A percentile compares a stretch with the other conserved stretches of the same genome.
Conservation (phyloP, 2,797 vertebrate genomes). For the Manis pentadactyla region DNA sequence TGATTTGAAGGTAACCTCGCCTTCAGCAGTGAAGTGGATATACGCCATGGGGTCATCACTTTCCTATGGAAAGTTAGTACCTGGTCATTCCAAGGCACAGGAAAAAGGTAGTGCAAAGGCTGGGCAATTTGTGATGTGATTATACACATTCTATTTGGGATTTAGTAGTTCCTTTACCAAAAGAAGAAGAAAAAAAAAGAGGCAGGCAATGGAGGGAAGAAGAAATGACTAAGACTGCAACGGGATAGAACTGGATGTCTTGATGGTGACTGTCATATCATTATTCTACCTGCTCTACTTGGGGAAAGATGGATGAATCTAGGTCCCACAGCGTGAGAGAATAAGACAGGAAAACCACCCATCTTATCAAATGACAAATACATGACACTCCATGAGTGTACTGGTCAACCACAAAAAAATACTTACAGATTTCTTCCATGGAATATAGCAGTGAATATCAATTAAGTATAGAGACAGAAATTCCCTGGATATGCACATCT, state of each 20-base stretch:
- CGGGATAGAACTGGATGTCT: not conserved
- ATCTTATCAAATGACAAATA: not conserved
- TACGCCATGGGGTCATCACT: constrained; percentile 94
- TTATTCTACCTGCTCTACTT: too few relatives aligned
- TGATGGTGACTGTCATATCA: not conserved
- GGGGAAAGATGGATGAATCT: not conserved
- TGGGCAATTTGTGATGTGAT: not conserved
- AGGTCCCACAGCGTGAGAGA: not conserved
- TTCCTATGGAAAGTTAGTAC: constrained; percentile 88
- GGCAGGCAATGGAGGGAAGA: not conserved
- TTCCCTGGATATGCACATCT: not conserved
- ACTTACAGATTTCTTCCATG: not conserved
- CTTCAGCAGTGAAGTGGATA: constrained; percentile 99
- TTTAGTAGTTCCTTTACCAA: not conserved
- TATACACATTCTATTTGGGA: not conserved
- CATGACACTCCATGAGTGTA: not conserved
- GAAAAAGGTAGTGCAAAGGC: not conserved
- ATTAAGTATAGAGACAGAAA: not conserved
- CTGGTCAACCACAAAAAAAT: not conserved
- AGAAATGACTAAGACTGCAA: not conserved
- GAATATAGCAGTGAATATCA: not conserved
- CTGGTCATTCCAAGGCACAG: not conserved
- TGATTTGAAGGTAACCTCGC: constrained; percentile 98
- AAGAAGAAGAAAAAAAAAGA: not conserved
- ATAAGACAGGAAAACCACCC: not conserved